These are phyloP conservation scores for Drosophila bocqueti DNA, from an alignment of 1,140 invertebrate genomes.

Conservation along the genomic window DNA sequence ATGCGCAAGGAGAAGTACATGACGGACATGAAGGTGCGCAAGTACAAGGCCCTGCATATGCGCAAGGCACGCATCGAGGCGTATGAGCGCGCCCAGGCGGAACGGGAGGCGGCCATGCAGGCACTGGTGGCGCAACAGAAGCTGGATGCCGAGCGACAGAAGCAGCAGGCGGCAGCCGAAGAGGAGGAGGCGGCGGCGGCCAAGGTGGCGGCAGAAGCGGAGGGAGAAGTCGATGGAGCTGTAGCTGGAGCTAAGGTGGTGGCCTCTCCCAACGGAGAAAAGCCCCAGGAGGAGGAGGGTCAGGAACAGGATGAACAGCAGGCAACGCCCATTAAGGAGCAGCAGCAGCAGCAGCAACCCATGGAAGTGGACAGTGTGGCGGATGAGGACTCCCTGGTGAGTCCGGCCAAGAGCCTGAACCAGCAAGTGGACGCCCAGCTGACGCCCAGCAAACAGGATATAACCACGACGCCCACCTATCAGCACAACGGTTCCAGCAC, in stretches of 20 bases:
- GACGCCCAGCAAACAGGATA: slow-evolving; percentile 58
- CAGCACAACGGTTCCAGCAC: slow-evolving; percentile 69
- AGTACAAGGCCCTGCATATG: slow-evolving; percentile 91
- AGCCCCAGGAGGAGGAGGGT: slow-evolving; percentile 10
- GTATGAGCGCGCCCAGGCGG: slow-evolving; percentile 87
- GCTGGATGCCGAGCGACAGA: slow-evolving; percentile 69
- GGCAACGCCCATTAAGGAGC: slow-evolving; percentile 11
- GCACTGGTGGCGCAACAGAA: slow-evolving; percentile 74
- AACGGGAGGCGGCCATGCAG: slow-evolving; percentile 80
- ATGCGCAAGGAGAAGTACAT: slow-evolving; percentile 92
- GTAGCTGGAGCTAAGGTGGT: neutral
- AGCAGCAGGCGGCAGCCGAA: slow-evolving; percentile 25
- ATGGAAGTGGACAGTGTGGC: slow-evolving; percentile 62
- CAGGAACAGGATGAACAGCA: slow-evolving; percentile 37
- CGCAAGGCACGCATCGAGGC: slow-evolving; percentile 91
- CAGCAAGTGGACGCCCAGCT: slow-evolving; percentile 19
- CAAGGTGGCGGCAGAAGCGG: neutral
- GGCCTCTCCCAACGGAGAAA: slow-evolving; percentile 16
- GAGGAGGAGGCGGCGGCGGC: slow-evolving; percentile 10
- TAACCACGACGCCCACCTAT: slow-evolving; percentile 58
- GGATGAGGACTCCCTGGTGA: slow-evolving; percentile 39
- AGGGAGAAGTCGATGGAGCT: neutral
- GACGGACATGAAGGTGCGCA: slow-evolving; percentile 94
- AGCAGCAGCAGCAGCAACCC: slow-evolving; percentile 22
- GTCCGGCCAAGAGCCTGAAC: slow-evolving; percentile 53